Evolutionary conservation across 2,113 vertebrate genomes (phyloP).

Genomic region (Archilochus colubris): DNA sequence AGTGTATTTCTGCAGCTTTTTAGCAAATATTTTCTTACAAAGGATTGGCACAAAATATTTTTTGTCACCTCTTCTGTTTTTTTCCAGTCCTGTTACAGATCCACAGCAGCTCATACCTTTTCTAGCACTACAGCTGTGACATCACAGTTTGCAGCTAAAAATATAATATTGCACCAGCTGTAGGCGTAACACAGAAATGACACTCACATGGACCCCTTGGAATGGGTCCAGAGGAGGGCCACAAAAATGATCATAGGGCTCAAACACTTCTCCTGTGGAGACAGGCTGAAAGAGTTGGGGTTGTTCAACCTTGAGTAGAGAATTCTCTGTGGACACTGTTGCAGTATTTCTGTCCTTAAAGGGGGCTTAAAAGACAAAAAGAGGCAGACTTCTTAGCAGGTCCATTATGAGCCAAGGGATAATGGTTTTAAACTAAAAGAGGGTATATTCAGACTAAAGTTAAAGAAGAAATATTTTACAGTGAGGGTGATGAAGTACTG

Average conservation of each 20-base stretch:
- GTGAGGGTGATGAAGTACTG: no score
- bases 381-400: no score
- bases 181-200: background rate
- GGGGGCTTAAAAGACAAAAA: no score
- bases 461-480: background rate
- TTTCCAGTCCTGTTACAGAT: background rate
- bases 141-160: background rate
- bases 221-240: background rate
- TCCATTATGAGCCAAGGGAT: no score
- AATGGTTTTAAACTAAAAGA: background rate
- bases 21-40: background rate
- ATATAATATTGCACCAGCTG: background rate
- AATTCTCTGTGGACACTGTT: rapidly evolving
- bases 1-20: background rate
- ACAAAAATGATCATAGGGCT: rapidly evolving
- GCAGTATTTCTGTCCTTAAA: background rate
- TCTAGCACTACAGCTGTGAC: background rate
- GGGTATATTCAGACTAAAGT: rapidly evolving
- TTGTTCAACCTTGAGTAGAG: background rate
- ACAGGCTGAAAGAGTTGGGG: background rate
- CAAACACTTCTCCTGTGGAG: background rate
- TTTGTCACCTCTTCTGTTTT: background rate
- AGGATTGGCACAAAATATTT: background rate
- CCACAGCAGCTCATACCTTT: background rate
- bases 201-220: background rate